Evolutionary conservation across 2,888 invertebrate genomes (phyloP).

Genomic region (Nephrocerus scutellatus): DNA sequence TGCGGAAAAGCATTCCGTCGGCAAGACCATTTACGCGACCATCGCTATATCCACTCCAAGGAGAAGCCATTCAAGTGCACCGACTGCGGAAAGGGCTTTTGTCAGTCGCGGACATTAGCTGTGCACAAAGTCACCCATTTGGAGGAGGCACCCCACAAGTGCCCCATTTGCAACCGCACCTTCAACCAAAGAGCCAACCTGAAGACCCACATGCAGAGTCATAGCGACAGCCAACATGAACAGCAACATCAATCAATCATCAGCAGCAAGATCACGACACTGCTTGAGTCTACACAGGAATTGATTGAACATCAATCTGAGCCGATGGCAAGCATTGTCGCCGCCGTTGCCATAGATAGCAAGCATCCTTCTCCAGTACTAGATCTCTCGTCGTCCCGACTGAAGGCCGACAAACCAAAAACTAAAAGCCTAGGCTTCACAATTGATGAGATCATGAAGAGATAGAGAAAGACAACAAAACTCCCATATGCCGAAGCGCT

Average conservation of each 20-base stretch:
- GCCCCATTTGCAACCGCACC: constrained; percentile 77
- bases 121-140: constrained; percentile 91
- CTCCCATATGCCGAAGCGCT: no score
- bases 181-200: constrained; percentile 91
- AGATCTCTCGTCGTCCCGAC: constrained; percentile 55
- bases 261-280: no score
- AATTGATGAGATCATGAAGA: constrained; percentile 83
- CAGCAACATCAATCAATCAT: constrained; percentile 10
- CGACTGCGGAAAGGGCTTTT: constrained; percentile 97
- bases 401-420: constrained; percentile 36
- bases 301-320: constrained; percentile 28
- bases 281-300: constrained; percentile 25
- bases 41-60: constrained; percentile 95
- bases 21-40: constrained; percentile 88
- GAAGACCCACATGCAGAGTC: constrained; percentile 82
- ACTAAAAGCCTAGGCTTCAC: constrained; percentile 62
- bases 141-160: constrained; percentile 91
- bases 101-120: constrained; percentile 91
- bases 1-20: constrained; percentile 93
- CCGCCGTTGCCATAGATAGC: constrained; percentile 9
- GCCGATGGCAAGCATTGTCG: constrained; percentile 18
- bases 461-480: constrained; percentile 50
- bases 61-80: constrained; percentile 97
- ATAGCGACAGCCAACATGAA: constrained; percentile 49
- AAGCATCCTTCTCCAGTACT: constrained; percentile 41